phyloP scores from a whole-genome alignment of 2,888 invertebrate species.

The Zygogramma bicolorata region DNA sequence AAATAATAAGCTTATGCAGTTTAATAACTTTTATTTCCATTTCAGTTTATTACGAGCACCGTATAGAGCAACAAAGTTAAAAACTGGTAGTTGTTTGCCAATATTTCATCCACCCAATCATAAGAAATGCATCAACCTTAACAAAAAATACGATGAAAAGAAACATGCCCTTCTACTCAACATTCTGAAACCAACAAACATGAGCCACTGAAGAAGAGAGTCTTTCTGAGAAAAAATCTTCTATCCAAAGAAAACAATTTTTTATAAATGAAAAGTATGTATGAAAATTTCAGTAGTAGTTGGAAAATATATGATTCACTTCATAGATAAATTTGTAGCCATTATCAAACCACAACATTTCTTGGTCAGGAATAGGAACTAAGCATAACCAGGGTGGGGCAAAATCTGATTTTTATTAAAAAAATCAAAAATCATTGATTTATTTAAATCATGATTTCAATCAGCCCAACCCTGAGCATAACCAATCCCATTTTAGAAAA shows the following conservation, averaged over 20 bases:
- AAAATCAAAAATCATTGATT: too few relatives aligned
- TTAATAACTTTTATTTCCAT: constrained; percentile 10
- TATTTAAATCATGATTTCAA: too few relatives aligned
- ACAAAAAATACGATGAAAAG: neutral
- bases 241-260: neutral
- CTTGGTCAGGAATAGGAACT: too few relatives aligned
- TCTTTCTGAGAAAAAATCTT: neutral
- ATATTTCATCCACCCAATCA: constrained; percentile 7
- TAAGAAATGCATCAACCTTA: neutral
- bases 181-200: neutral
- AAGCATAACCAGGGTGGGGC: too few relatives aligned
- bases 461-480: too few relatives aligned
- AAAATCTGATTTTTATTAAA: too few relatives aligned
- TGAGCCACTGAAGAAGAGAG: neutral
- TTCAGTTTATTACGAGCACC: constrained; percentile 2
- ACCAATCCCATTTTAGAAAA: too few relatives aligned
- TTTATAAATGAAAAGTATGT: neutral
- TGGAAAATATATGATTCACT: too few relatives aligned
- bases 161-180: neutral
- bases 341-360: too few relatives aligned
- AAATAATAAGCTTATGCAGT: constrained; percentile 18
- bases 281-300: too few relatives aligned
- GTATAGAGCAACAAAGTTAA: constrained; percentile 1
- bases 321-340: too few relatives aligned
- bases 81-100: constrained; percentile 5